Base-by-base conservation (phyloP, 2,113 vertebrate genomes). In the Hemiscyllium ocellatum region DNA sequence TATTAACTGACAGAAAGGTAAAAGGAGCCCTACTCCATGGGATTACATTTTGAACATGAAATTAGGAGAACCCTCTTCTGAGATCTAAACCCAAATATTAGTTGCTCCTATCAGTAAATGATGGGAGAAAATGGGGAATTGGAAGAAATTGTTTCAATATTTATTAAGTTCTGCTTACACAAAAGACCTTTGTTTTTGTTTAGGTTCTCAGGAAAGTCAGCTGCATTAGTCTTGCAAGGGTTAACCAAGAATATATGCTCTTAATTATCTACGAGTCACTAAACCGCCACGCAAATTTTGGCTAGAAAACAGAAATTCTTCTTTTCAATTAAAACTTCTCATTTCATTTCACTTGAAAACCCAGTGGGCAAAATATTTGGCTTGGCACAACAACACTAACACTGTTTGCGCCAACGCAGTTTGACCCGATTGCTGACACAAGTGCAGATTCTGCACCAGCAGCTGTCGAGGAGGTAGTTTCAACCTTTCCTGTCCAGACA, bases 401-500 rank as follows among this genome's bases (percentile, higher is more conserved):
- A 93, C 61, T 93, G 89, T 66, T 66, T 93, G 61, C 61, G 56
- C 89, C 61, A 93, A 66, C 33, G 89, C 89, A 37, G 89, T 93
- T 93, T 93, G 89, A 66, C 89, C 61, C 65, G 61, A 37, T 93
- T 93, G 89, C 89, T 93, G 89, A 93, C 89, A 93, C 56, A 93
- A 93, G 89, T 66, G n/a, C 89, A 93, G 61, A 66, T 66, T 93
- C 61, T 93, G 89, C 89, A 66, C 89, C 89, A 93, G 89, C 89
- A 93, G 61, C 61, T 66, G 61, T 66, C 33, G 29, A 6, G 19
- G 89, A 66, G 89, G 61, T n/a, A 93, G 37, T 93, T 93, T 93
- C 89, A 93, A 66, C 33, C 29, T n/a, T 93, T 93, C 89, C 89
- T 93, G 89, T 93, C 89, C 61, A 93, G 89, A 93, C 87, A 90